Conservation (phyloP, 2,113 vertebrate genomes). For the Oostethus manadensis region DNA sequence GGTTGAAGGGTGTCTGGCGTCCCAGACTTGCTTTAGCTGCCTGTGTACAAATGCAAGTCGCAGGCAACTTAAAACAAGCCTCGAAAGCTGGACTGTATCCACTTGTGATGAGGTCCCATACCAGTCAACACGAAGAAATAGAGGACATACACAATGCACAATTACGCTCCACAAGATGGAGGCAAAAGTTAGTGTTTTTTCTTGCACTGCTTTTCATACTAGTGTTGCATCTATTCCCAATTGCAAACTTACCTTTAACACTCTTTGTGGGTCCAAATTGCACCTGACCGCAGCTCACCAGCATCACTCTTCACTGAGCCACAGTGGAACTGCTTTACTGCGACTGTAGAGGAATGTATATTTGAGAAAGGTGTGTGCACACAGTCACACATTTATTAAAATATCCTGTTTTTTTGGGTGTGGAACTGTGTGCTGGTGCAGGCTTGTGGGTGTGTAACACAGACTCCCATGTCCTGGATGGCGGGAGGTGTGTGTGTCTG, state of each 20-base stretch:
- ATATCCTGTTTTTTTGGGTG: constrained; percentile 76
- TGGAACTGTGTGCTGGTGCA: constrained; percentile 48
- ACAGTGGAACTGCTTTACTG: constrained; percentile 64
- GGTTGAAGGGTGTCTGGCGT: constrained; percentile 53
- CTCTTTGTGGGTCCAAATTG: constrained; percentile 9
- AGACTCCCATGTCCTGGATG: constrained; percentile 59
- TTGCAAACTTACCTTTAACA: constrained; percentile 34
- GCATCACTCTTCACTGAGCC: constrained; percentile 21
- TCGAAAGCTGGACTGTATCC: constrained; percentile 57
- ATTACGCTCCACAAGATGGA: not conserved
- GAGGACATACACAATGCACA: not conserved
- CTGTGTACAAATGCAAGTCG: constrained; percentile 77
- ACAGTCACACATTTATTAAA: constrained; percentile 73
- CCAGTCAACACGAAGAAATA: not conserved
- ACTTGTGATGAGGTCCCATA: not conserved
- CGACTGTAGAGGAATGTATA: constrained; percentile 63
- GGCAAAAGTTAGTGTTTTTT: not conserved
- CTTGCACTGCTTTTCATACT: not conserved
- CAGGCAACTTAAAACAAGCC: constrained; percentile 98
- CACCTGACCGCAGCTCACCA: not conserved
- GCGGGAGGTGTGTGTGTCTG: constrained; percentile 31
- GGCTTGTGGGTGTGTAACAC: constrained; percentile 48
- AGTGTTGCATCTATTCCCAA: not conserved
- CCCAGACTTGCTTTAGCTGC: constrained; percentile 98
- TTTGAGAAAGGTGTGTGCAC: constrained; percentile 78